Evolutionary conservation across 2,797 vertebrate genomes (phyloP).

Genomic region (Megaceryle alcyon): DNA sequence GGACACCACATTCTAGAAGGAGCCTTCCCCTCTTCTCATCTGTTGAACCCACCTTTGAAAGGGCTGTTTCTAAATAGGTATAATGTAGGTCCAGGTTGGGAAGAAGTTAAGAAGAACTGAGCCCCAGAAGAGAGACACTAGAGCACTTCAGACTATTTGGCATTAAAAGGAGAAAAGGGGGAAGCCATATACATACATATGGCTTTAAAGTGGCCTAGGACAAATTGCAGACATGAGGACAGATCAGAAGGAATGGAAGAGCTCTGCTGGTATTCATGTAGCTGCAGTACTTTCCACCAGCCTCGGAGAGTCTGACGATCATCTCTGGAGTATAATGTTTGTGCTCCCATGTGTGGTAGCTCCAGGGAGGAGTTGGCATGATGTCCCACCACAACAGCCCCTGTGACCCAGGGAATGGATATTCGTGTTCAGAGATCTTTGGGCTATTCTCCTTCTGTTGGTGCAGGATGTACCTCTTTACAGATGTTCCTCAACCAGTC

Average conservation of each 20-base stretch:
- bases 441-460: neutral
- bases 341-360: neutral
- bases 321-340: neutral
- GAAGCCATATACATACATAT: fast-evolving
- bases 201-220: neutral
- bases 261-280: neutral
- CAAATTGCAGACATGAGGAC: neutral
- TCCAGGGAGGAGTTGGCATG: neutral
- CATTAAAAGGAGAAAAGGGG: neutral
- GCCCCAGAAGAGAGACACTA: neutral
- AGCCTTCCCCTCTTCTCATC: neutral
- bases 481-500: neutral
- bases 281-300: neutral
- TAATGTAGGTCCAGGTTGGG: neutral
- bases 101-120: neutral
- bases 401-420: neutral
- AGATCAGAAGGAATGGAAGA: neutral
- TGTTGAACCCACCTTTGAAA: fast-evolving
- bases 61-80: neutral
- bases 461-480: neutral
- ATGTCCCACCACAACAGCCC: neutral
- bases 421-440: neutral
- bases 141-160: neutral
- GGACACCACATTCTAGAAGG: neutral
- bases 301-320: neutral